Base-by-base conservation (phyloP, 2,797 vertebrate genomes). In the Liparis tanakae region DNA sequence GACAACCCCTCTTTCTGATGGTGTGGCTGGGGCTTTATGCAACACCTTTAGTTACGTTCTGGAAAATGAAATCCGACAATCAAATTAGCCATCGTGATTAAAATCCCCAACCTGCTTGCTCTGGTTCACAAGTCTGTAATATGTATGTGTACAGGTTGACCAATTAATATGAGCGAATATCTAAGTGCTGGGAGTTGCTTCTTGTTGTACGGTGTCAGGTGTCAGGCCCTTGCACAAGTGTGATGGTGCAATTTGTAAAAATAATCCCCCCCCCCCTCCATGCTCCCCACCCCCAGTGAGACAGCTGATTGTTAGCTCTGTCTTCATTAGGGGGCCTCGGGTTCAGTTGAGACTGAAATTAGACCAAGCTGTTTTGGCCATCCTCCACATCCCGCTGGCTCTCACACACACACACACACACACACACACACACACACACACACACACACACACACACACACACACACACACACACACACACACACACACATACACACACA, bases 301-400 rank as follows among this genome's bases (percentile, higher is more conserved):
- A 70, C 41, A 70, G 53, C 78, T 72, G 78, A 85, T 79, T 74
- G 75, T 77, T 78, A 74, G 68, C 69, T 81, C 73, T 17, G 39
- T 79, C 80, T 77, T 79, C 75, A 83, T 81, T 78, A 78, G 50
- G 65, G 30, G 0, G 39, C 82, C 74, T 68, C 51, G 3, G 72
- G 78, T 60, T 70, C 71, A 46, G 44, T 59, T 64, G 57, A 64
- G 70, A 64, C 80, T 70, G 67, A 84, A 79, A 87, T 84, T 82
- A 84, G 70, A 82, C 69, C 8, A 0, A 22, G 72, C 69, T 80
- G 72, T 80, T 85, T 72, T 82, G 77, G 74, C 72, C 79, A 68
- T 60, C 33, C 18, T 84, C 71, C 73, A 72, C 66, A 61, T 81
- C 54, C 76, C 56, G 22, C 67, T 57, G 20, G 20, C 51, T 25